A percentile compares a stretch with the other conserved stretches of the same genome.
Conservation (phyloP, 2,797 vertebrate genomes). For the Lepus oiostolus region DNA sequence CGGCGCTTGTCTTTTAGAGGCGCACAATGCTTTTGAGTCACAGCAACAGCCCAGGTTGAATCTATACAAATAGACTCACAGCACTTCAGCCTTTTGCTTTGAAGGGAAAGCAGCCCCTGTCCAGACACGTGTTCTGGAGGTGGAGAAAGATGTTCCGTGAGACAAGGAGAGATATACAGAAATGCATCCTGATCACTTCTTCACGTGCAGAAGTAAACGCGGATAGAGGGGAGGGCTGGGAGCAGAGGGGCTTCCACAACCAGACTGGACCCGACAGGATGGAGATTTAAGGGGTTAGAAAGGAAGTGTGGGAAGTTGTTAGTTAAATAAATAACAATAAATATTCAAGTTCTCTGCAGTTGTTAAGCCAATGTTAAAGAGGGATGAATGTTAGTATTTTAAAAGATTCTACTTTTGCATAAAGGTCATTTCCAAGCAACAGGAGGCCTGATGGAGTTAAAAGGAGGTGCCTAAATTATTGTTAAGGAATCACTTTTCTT, state of each 20-base stretch:
- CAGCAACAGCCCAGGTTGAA: not conserved
- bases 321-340: conserved; percentile 44
- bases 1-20: not conserved
- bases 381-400: conserved; percentile 34
- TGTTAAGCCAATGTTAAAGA: conserved; percentile 29
- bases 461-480: conserved; percentile 46
- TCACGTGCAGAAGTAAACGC: rapidly evolving
- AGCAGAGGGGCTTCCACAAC: not conserved
- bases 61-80: not conserved
- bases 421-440: conserved; percentile 42
- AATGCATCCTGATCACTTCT: not conserved
- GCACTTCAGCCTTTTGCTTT: not conserved
- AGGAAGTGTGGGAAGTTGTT: conserved; percentile 33
- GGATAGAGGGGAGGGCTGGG: not conserved
- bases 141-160: not conserved
- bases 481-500: conserved; percentile 41
- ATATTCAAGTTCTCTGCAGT: conserved; percentile 3
- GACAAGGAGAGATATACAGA: not conserved
- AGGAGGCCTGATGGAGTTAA: conserved; percentile 23
- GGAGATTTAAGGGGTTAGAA: not conserved
- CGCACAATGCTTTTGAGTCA: not conserved
- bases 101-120: not conserved
- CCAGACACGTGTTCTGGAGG: not conserved
- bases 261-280: not conserved
- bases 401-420: conserved; percentile 48